These are phyloP conservation scores for Ivindomyrus marchei DNA, from an alignment of 2,113 vertebrate genomes.

Conservation along the genomic window DNA sequence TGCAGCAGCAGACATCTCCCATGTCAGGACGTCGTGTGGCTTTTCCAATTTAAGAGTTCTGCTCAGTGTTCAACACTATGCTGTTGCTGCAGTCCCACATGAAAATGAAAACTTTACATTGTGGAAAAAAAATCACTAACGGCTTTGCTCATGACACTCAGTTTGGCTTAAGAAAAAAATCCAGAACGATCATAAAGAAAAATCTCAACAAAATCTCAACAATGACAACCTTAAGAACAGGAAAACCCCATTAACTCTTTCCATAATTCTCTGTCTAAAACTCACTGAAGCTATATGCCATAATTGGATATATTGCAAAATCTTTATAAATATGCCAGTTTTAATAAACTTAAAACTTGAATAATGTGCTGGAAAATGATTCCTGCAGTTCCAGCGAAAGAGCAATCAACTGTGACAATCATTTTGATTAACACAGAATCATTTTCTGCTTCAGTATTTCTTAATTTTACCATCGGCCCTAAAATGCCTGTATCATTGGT, in stretches of 20 bases:
- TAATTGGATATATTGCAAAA: not conserved
- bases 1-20: not conserved
- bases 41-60: conserved; percentile 15
- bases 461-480: conserved; percentile 54
- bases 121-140: not conserved
- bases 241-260: not conserved
- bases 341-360: not conserved
- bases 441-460: conserved; percentile 47
- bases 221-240: not conserved
- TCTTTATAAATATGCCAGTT: not conserved
- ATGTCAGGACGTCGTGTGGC: not conserved
- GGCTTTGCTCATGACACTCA: not conserved
- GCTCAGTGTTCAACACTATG: not conserved
- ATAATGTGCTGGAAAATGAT: conserved; percentile 7
- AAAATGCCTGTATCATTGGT: conserved; percentile 54
- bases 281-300: not conserved
- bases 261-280: not conserved
- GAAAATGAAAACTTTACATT: conserved; percentile 6
- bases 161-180: not conserved
- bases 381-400: conserved; percentile 8
- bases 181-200: not conserved
- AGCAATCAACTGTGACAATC: conserved; percentile 23
- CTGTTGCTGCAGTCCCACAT: not conserved
- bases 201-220: not conserved
- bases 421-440: conserved; percentile 35